phyloP scores from a whole-genome alignment of 2,113 vertebrate genomes.

The Ictalurus furcatus region DNA sequence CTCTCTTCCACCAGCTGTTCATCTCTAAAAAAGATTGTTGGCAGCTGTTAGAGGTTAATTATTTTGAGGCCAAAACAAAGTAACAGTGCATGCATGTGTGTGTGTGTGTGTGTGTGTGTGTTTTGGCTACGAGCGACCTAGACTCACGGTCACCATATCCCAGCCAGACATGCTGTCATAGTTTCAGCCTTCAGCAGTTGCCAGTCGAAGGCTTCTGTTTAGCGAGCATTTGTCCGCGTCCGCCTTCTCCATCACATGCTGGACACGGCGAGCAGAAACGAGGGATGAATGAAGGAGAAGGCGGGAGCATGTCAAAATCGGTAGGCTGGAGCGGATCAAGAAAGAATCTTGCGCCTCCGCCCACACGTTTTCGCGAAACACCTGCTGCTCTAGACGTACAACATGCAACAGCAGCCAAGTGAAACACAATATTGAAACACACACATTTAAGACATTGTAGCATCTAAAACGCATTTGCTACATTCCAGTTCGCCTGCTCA shows the following conservation, averaged over 20 bases:
- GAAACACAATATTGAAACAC: background rate
- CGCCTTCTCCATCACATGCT: background rate
- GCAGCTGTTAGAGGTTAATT: constrained; percentile 40
- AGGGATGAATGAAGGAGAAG: background rate
- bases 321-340: background rate
- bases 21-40: background rate
- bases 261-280: background rate
- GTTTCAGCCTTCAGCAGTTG: constrained; percentile 31
- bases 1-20: constrained; percentile 11
- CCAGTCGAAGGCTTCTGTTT: background rate
- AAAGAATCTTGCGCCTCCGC: constrained; percentile 1
- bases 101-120: constrained; percentile 24
- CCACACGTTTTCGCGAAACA: background rate
- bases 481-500: too few relatives aligned
- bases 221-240: constrained; percentile 7
- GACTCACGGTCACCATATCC: constrained; percentile 30
- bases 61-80: constrained; percentile 15
- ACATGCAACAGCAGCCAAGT: background rate
- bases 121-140: constrained; percentile 7
- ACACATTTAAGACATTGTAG: background rate
- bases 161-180: constrained; percentile 26
- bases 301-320: background rate
- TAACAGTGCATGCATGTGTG: background rate
- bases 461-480: too few relatives aligned
- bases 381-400: background rate